Conservation (phyloP, 2,113 vertebrate genomes). For the Paralichthys olivaceus region DNA sequence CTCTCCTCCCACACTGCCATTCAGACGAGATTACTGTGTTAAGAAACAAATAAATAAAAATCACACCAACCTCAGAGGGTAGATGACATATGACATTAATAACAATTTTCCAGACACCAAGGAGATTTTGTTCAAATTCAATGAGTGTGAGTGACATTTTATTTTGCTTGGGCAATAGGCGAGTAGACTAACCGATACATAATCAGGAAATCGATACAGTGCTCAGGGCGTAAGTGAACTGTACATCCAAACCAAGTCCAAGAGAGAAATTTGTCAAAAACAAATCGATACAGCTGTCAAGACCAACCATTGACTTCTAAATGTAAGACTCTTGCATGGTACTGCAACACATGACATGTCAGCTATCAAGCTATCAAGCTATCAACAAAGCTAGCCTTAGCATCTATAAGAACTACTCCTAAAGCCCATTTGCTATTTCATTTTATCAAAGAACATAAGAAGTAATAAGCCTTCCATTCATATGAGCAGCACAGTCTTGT, state of each 20-base stretch:
- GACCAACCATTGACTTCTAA: background rate
- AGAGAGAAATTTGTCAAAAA: slow-evolving; percentile 10
- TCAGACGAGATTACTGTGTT: slow-evolving; percentile 3
- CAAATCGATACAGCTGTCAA: slow-evolving; percentile 29
- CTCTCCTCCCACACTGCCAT: slow-evolving; percentile 18
- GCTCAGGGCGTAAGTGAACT: background rate
- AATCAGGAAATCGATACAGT: slow-evolving; percentile 42
- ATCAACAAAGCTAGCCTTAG: background rate
- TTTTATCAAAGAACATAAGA: background rate
- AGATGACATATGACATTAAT: slow-evolving; percentile 21
- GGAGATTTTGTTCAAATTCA: slow-evolving; percentile 16
- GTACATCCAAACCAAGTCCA: slow-evolving; percentile 10
- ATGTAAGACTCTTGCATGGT: background rate
- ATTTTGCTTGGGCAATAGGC: slow-evolving; percentile 14
- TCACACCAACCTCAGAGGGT: background rate
- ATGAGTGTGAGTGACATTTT: background rate
- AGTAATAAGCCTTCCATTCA: background rate
- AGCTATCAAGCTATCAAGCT: background rate
- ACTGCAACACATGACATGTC: background rate
- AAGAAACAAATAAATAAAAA: background rate
- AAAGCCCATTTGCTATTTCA: background rate
- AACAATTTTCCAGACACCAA: background rate
- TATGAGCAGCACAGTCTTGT: background rate
- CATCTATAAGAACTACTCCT: background rate
- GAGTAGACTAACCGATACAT: slow-evolving; percentile 17